Evolutionary conservation across 2,797 vertebrate genomes (phyloP).

Genomic region (Galago senegalensis): DNA sequence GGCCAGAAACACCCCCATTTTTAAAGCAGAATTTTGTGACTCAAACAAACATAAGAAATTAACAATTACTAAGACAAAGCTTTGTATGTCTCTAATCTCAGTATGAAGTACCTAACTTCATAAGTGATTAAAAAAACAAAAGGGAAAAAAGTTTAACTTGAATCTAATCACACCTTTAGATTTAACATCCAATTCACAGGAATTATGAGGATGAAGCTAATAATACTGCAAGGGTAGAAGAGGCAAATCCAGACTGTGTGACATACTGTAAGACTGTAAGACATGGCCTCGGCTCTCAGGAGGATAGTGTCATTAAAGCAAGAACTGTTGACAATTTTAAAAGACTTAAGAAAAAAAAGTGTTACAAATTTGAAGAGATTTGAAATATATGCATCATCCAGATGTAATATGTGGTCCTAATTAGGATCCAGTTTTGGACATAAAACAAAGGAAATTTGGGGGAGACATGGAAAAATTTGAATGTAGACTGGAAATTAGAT

Average conservation of each 20-base stretch:
- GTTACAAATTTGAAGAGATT: slow-evolving; percentile 12
- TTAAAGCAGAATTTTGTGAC: slow-evolving; percentile 54
- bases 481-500: slow-evolving; percentile 44
- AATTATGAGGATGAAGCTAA: slow-evolving; percentile 38
- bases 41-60: slow-evolving; percentile 49
- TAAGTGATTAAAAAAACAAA: no score
- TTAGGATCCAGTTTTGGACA: neutral
- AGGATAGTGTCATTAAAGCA: slow-evolving; percentile 34
- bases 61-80: neutral
- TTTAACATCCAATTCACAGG: slow-evolving; percentile 43
- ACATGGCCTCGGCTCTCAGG: neutral
- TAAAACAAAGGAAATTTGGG: slow-evolving; percentile 19
- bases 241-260: neutral
- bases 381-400: neutral
- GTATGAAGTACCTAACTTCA: slow-evolving; percentile 11
- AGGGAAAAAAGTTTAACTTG: neutral
- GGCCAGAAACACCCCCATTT: neutral
- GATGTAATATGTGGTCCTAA: neutral
- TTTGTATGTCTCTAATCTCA: slow-evolving; percentile 34
- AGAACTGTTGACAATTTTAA: neutral
- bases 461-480: neutral
- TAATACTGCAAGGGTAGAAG: neutral
- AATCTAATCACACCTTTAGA: slow-evolving; percentile 19
- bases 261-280: neutral
- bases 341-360: neutral